Evolutionary conservation across 2,113 vertebrate species (phyloP).

Genomic region (Felis chaus): DNA sequence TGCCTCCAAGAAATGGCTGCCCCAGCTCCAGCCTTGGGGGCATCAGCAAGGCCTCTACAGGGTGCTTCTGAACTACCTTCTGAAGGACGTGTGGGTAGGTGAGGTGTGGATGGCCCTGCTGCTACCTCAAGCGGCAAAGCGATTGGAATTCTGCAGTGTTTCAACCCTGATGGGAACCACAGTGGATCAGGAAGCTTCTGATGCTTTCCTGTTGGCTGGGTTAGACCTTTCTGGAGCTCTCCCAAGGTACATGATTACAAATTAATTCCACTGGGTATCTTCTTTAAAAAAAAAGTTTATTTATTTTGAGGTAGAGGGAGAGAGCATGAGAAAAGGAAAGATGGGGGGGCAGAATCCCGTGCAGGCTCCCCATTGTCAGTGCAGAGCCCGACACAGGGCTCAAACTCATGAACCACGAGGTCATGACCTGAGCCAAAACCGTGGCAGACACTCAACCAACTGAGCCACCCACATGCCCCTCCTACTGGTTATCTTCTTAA

Average conservation of each 20-base stretch:
- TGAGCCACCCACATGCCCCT: too few species aligned
- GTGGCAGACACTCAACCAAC: too few species aligned
- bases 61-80: accelerated
- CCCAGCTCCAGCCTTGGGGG: too few species aligned
- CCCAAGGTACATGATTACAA: background rate
- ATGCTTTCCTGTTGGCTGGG: background rate
- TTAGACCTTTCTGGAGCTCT: background rate
- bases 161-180: background rate
- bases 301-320: too few species aligned
- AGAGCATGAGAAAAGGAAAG: too few species aligned
- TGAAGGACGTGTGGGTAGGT: accelerated
- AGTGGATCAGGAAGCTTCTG: background rate
- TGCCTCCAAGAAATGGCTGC: accelerated
- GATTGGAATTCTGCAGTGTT: background rate
- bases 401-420: too few species aligned
- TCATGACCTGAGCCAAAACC: too few species aligned
- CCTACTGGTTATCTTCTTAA: background rate
- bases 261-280: background rate
- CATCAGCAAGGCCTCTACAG: background rate
- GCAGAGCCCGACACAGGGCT: too few species aligned
- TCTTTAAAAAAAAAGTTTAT: background rate
- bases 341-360: too few species aligned
- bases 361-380: too few species aligned
- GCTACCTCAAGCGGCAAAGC: background rate
- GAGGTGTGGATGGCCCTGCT: accelerated